These are phyloP conservation scores for Sialia sialis DNA, from an alignment of 2,113 vertebrate genomes.

Conservation along the genomic window DNA sequence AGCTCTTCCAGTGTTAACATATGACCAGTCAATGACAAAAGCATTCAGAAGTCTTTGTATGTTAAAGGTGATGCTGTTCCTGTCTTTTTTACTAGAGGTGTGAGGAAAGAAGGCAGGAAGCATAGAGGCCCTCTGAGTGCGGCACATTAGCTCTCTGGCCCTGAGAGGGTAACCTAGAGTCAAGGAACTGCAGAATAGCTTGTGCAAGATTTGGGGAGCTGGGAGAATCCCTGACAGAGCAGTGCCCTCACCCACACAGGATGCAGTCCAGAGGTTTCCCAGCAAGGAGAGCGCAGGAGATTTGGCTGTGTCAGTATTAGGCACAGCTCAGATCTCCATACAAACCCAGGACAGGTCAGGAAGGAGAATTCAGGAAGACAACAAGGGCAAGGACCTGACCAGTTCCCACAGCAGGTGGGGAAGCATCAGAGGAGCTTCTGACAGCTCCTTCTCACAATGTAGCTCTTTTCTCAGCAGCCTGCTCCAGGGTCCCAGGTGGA, in stretches of 20 bases:
- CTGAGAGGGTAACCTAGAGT: accelerated
- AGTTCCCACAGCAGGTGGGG: neutral
- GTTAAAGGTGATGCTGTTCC: accelerated
- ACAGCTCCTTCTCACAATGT: neutral
- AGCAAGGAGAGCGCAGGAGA: neutral
- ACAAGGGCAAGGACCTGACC: neutral
- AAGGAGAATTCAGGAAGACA: neutral
- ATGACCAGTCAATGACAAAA: neutral
- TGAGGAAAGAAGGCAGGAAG: neutral
- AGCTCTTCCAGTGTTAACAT: neutral
- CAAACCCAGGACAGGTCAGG: neutral
- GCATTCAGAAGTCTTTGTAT: neutral
- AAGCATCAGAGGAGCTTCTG: accelerated
- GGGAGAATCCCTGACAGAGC: neutral
- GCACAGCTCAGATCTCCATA: neutral
- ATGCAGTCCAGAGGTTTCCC: neutral
- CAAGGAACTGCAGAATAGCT: neutral
- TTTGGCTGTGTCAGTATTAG: neutral
- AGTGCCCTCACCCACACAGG: accelerated
- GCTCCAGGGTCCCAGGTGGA: neutral
- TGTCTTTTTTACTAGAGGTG: neutral
- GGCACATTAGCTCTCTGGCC: neutral
- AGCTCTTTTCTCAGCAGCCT: neutral
- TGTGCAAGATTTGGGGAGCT: neutral
- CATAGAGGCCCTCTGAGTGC: neutral